These are phyloP conservation scores for Luperina nickerlii DNA, from an alignment of 2,888 invertebrate species.

Conservation along the genomic window DNA sequence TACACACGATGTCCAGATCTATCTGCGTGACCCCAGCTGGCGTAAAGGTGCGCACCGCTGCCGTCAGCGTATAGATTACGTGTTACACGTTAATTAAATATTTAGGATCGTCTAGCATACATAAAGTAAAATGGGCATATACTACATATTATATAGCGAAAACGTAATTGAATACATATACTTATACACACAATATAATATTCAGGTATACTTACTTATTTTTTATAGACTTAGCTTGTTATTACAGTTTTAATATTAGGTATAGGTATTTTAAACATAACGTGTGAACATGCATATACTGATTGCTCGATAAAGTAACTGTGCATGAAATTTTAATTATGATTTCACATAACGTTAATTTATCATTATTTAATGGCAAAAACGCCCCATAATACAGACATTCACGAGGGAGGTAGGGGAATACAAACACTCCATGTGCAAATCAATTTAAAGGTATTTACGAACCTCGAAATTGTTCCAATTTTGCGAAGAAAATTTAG, in stretches of 20 bases:
- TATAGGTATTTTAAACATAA: slow-evolving; percentile 60
- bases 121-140: slow-evolving; percentile 49
- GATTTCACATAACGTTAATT: slow-evolving; percentile 74
- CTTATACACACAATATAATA: slow-evolving; percentile 52
- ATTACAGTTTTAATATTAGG: slow-evolving; percentile 53
- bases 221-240: slow-evolving; percentile 53
- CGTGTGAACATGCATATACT: slow-evolving; percentile 84
- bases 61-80: slow-evolving; percentile 52
- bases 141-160: slow-evolving; percentile 61
- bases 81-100: slow-evolving; percentile 54
- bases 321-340: slow-evolving; percentile 81
- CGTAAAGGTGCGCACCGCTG: slow-evolving; percentile 51
- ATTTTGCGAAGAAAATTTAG: slow-evolving; percentile 95
- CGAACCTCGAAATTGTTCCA: slow-evolving; percentile 95
- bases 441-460: slow-evolving; percentile 88
- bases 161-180: slow-evolving; percentile 53
- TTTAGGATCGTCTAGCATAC: slow-evolving; percentile 51
- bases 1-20: slow-evolving; percentile 37
- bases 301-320: slow-evolving; percentile 76
- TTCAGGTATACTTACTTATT: slow-evolving; percentile 53
- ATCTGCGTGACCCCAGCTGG: slow-evolving; percentile 54
- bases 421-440: slow-evolving; percentile 90
- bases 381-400: slow-evolving; percentile 81
- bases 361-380: slow-evolving; percentile 73
- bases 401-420: slow-evolving; percentile 86